Evolutionary conservation across 2,113 vertebrate genomes (phyloP), one percentile per base, ranked within the genome.

Genomic region (Helogale parvula): DNA sequence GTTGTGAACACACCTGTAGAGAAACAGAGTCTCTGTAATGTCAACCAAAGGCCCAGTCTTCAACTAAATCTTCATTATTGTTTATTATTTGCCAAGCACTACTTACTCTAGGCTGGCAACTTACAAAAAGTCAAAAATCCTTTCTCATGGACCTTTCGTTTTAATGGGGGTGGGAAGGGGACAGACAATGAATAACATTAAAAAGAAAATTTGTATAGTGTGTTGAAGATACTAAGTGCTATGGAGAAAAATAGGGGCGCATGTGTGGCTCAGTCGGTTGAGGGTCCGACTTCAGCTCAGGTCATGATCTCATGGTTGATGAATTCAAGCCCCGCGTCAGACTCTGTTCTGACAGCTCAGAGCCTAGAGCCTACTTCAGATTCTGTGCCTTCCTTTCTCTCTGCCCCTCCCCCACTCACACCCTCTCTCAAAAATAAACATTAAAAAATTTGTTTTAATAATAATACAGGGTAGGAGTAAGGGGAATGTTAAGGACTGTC

Each of bases 51-150:
- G 15, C n/a, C 41, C 47, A 85, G 10, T 57, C 47, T 88, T 84
- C 52, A 38, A 83, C 52, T 87, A 71, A 90, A n/a, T 97, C 80
- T 80, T 85, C 65, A 74, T 65, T 86, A 74, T 88, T 74, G 35
- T 88, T 88, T 79, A 63, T 89, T 71, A 45, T 71, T 95, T 84
- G 52, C 90, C 35, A 93, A 88, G 27, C 38, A 69, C 50, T 86
- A 45, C 41, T 41, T 50, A 12, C 65, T 69, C 16, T 68, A 87
- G 47, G 69, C 47, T 52, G 68, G 33, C 45, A 87, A 65, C 38
- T 52, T 54, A 65, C 60, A 65, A 71, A 83, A 83, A 35, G 52
- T 87, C 25, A 88, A 60, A 88, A 86, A 31, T 79, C 23, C 38
- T 88, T 77, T 88, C 45, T 88, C 68, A 54, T 33, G 71, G 52